Percentiles rank a stretch among this genome's conserved stretches.
These are phyloP conservation scores for Teleogryllus oceanicus DNA, from an alignment of 2,888 invertebrate genomes.

Conservation along the genomic window DNA sequence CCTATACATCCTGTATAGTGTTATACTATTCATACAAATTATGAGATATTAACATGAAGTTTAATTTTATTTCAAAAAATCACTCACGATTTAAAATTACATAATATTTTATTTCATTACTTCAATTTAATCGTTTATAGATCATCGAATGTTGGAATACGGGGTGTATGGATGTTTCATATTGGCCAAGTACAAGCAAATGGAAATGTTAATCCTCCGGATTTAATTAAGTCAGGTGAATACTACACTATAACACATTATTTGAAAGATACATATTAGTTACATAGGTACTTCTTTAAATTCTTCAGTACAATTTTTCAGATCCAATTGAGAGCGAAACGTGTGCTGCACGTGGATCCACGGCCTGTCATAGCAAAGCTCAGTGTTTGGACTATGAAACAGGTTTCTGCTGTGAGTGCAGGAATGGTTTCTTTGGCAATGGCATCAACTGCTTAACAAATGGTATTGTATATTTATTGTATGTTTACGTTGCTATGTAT, in stretches of 20 bases:
- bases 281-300: background rate
- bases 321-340: conserved; percentile 41
- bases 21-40: too few relatives aligned
- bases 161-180: conserved; percentile 83
- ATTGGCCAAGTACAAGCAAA: conserved; percentile 66
- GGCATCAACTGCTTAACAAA: conserved; percentile 84
- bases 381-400: conserved; percentile 74
- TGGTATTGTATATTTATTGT: conserved; percentile 45
- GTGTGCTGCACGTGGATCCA: conserved; percentile 63
- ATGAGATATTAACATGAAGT: too few relatives aligned
- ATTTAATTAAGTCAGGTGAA: conserved; percentile 44
- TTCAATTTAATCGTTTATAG: conserved; percentile 52
- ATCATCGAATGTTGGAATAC: conserved; percentile 78
- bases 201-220: conserved; percentile 66
- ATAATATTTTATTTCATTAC: too few relatives aligned
- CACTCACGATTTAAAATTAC: too few relatives aligned
- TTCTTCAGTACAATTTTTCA: conserved; percentile 36
- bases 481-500: too few relatives aligned
- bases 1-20: too few relatives aligned
- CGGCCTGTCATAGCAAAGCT: conserved; percentile 77
- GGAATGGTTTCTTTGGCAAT: conserved; percentile 84
- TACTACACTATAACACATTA: background rate
- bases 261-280: background rate
- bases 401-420: conserved; percentile 89
- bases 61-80: too few relatives aligned